A percentile compares a stretch with the other conserved stretches of the same genome.
phyloP scores from a whole-genome alignment of 2,797 vertebrate genomes.

The Falco naumanni region DNA sequence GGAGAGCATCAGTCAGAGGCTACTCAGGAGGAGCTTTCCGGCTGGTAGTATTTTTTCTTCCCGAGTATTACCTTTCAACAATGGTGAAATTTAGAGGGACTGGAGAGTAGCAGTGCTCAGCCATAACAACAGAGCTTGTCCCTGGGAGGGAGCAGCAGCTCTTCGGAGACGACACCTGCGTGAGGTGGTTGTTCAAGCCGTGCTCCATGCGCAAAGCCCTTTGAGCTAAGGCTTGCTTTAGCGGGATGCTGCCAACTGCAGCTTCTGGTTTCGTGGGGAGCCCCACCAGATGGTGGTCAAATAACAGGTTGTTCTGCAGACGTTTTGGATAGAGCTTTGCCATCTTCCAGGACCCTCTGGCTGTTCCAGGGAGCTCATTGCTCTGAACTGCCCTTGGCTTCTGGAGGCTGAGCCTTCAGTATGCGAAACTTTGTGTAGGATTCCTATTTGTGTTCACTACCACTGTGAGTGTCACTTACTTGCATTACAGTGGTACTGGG shows the following conservation, averaged over 20 bases:
- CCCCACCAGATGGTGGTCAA: neutral
- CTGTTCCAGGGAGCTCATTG: neutral
- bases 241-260: rapidly evolving
- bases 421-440: rapidly evolving
- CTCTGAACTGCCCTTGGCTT: neutral
- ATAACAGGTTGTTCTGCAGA: neutral
- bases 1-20: neutral
- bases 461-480: rapidly evolving
- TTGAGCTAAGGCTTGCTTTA: neutral
- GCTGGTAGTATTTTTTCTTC: neutral
- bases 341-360: rapidly evolving
- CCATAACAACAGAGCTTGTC: rapidly evolving
- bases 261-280: neutral
- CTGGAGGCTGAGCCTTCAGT: neutral
- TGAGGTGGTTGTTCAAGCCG: neutral
- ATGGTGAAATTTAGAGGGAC: neutral
- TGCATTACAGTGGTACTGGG: neutral
- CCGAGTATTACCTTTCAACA: neutral
- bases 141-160: neutral
- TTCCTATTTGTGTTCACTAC: neutral
- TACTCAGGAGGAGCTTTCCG: neutral
- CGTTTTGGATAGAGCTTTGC: neutral
- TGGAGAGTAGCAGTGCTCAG: neutral
- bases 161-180: neutral
- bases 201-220: neutral